Conservation (phyloP, 2,888 invertebrate species). For the Strigamia crassipes region DNA sequence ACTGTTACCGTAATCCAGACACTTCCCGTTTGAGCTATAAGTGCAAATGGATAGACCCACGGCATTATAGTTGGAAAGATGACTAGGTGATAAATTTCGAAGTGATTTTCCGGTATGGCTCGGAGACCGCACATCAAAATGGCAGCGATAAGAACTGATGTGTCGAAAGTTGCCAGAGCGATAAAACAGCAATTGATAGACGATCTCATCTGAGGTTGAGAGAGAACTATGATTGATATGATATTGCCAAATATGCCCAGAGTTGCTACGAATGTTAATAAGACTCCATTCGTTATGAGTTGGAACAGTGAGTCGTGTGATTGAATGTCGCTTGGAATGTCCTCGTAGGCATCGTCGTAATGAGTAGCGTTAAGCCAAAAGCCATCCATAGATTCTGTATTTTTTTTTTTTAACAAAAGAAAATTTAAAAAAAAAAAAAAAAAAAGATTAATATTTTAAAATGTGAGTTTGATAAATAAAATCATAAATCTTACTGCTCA, state of each 20-base stretch:
- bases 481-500: too few species aligned
- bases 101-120: conserved; percentile 78
- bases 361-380: conserved; percentile 44
- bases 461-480: too few species aligned
- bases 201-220: conserved; percentile 92
- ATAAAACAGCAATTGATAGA: conserved; percentile 93
- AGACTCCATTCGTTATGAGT: conserved; percentile 80
- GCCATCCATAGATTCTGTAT: conserved; percentile 23
- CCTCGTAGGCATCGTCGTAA: neutral
- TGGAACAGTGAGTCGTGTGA: conserved; percentile 63
- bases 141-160: conserved; percentile 71
- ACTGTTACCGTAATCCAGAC: conserved; percentile 78
- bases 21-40: conserved; percentile 76
- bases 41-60: conserved; percentile 62
- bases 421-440: neutral
- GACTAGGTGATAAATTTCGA: conserved; percentile 70
- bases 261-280: conserved; percentile 77
- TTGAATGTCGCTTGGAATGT: conserved; percentile 50
- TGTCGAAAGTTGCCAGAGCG: conserved; percentile 92
- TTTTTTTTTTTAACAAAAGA: too few species aligned
- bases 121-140: conserved; percentile 83
- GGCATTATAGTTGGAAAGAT: conserved; percentile 78
- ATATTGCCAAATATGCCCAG: conserved; percentile 88
- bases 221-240: conserved; percentile 86
- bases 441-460: neutral